Evolutionary conservation across 2,888 invertebrate genomes (phyloP).

Genomic region (Temnothorax rugatulus): DNA sequence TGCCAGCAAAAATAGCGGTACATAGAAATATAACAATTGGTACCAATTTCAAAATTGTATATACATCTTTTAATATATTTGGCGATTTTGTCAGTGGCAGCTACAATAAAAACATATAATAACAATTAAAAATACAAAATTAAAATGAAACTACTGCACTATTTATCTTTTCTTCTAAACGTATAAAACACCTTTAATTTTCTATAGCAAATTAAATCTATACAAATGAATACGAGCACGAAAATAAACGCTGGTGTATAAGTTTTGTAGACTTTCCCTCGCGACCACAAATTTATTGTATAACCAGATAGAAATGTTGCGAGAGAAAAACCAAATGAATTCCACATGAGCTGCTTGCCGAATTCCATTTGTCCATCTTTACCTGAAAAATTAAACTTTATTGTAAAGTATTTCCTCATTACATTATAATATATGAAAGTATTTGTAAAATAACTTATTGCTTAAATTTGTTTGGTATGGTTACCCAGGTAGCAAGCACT

Average conservation of each 20-base stretch:
- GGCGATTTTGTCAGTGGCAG: too few relatives aligned
- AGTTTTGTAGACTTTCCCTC: slow-evolving; percentile 87
- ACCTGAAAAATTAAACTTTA: slow-evolving; percentile 86
- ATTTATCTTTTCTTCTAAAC: background rate
- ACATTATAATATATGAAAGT: background rate
- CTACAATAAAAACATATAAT: background rate
- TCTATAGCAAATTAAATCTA: slow-evolving; percentile 90
- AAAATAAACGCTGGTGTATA: slow-evolving; percentile 92
- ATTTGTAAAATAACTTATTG: slow-evolving; percentile 8
- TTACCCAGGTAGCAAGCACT: too few relatives aligned
- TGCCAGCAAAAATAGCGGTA: too few relatives aligned
- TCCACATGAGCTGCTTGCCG: slow-evolving; percentile 93
- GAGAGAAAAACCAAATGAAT: slow-evolving; percentile 92
- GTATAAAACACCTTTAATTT: slow-evolving; percentile 87
- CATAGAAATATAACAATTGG: too few relatives aligned
- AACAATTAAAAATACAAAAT: background rate
- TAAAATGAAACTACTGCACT: background rate
- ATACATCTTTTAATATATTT: too few relatives aligned
- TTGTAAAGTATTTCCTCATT: background rate
- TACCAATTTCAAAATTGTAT: too few relatives aligned
- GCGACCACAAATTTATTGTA: slow-evolving; percentile 89
- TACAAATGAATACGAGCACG: slow-evolving; percentile 88
- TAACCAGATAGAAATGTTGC: slow-evolving; percentile 91
- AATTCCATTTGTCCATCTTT: slow-evolving; percentile 90
- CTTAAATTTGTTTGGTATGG: background rate